These are phyloP conservation scores for Egretta garzetta DNA, from an alignment of 2,113 vertebrate species.

Conservation along the genomic window DNA sequence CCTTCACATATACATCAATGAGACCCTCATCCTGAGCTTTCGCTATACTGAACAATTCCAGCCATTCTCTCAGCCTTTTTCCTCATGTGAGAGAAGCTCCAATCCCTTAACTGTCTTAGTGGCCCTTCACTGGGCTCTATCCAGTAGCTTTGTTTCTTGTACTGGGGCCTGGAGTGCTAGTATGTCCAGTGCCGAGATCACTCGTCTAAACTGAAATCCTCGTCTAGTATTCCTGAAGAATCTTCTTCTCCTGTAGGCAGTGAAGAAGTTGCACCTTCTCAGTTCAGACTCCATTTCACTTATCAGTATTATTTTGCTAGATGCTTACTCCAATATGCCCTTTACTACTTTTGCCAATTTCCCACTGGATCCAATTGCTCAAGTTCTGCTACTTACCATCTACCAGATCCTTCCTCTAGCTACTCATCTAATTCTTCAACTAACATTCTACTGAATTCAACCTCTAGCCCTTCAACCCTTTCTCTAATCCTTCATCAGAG, in stretches of 20 bases:
- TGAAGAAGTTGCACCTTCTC: not conserved
- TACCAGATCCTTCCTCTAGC: constrained; percentile 3
- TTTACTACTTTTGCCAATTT: not conserved
- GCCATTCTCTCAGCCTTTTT: not conserved
- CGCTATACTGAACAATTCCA: not conserved
- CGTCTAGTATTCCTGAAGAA: not conserved
- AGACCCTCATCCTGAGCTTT: not conserved
- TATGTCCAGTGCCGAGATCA: not conserved
- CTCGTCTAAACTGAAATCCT: not conserved
- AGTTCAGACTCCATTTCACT: not conserved
- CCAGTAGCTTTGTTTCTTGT: not conserved
- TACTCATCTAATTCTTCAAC: not conserved
- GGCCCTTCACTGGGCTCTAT: not conserved
- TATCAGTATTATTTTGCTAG: not conserved
- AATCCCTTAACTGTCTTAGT: not conserved
- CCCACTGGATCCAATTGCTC: not conserved
- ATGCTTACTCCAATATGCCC: not conserved
- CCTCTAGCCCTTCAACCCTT: constrained; percentile 18
- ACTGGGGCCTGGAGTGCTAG: not conserved
- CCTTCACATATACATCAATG: not conserved
- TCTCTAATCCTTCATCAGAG: constrained; percentile 7
- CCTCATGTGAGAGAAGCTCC: not conserved
- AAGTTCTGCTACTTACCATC: not conserved
- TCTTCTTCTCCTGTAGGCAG: not conserved
- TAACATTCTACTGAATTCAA: not conserved